These are phyloP conservation scores for Parthenolecanium corni DNA, from an alignment of 2,888 invertebrate genomes.

Conservation along the genomic window DNA sequence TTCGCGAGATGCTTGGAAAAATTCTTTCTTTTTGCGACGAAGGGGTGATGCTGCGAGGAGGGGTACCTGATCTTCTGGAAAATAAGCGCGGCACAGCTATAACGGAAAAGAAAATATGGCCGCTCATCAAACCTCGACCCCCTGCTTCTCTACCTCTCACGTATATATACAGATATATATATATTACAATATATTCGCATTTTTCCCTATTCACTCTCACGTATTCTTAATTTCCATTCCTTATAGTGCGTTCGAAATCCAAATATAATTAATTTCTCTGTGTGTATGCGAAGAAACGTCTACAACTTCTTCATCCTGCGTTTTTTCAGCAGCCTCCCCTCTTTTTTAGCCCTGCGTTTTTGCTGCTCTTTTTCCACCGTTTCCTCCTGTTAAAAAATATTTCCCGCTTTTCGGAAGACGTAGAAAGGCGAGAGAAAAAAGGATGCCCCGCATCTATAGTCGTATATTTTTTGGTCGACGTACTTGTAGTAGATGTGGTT, in stretches of 20 bases:
- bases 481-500: no score
- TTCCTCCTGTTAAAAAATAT: background rate
- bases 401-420: background rate
- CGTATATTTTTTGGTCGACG: no score
- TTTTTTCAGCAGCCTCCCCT: constrained; percentile 29
- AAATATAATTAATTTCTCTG: constrained; percentile 32
- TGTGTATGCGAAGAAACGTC: constrained; percentile 30
- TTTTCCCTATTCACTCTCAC: constrained; percentile 28
- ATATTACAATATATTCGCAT: constrained; percentile 17
- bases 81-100: constrained; percentile 29
- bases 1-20: constrained; percentile 16
- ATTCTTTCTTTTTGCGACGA: constrained; percentile 14
- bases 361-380: background rate
- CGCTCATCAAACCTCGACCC: constrained; percentile 34
- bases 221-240: constrained; percentile 32
- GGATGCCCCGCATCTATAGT: no score
- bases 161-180: constrained; percentile 13
- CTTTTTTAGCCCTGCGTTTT: background rate
- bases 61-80: constrained; percentile 29
- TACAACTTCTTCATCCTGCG: constrained; percentile 26
- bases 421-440: background rate
- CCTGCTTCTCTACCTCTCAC: background rate
- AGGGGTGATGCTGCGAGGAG: background rate
- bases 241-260: constrained; percentile 31
- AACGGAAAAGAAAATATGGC: constrained; percentile 34